Base-by-base conservation (phyloP, 2,113 vertebrate species). In the Pungitius pungitius region DNA sequence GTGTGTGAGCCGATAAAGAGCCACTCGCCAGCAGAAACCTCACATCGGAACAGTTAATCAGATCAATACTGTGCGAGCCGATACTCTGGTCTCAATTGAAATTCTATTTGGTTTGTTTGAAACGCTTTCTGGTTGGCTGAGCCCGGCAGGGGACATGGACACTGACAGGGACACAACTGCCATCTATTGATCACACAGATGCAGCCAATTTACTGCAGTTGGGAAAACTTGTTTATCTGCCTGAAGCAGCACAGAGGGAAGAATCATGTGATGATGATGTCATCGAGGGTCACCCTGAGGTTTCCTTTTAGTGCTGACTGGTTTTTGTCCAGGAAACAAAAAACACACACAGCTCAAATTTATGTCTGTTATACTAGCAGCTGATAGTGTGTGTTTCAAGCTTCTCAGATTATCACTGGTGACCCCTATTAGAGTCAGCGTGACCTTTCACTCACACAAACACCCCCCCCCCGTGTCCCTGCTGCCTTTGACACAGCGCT, bases 381-480 rank as follows among this genome's bases (percentile, higher is more conserved):
- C 58, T 63, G 86, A 87, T 73, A 70, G 43, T 68, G 76, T 12
- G 60, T 45, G 59, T 72, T 75, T 47, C 47, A 60, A 39, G 74
- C 85, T 68, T 57, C 73, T 74, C 60, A 75, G 61, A 86, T 90
- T 74, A 87, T 85, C 78, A 80, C 74, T 12, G 24, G 66, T 75
- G 82, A 85, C 84, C 83, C 64, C 82, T 58, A 81, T 77, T 58
- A 75, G 42, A 82, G 84, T 89, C 76, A 66, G 24, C 30, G 73
- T 62, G 74, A 86, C 85, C 88, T 49, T 59, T 22, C 55, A 72
- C 54, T 40, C 72, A 69, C 54, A 58, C 7, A 57, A 70, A 67
- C 66, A 85, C 60, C 75, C 82, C n/a, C 65, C 79, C 79, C 77
- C 78, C 54, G 18, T 45, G 64, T 30, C 40, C 39, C 39, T 59